Evolutionary conservation across 2,113 vertebrate genomes (phyloP).

Genomic region (Ovibos moschatus): DNA sequence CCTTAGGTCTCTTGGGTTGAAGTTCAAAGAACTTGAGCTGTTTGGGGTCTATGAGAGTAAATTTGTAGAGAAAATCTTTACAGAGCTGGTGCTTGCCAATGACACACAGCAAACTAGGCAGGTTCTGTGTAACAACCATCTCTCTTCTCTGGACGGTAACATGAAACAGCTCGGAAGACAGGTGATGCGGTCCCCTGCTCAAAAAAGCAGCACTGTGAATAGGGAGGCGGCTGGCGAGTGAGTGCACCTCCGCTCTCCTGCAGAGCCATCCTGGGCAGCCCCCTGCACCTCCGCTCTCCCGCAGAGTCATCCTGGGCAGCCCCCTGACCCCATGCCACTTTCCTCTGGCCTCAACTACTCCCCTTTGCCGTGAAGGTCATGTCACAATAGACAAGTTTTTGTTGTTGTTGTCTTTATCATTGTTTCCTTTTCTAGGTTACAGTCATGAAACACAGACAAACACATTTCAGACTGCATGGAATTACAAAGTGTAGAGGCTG

Average conservation of each 20-base stretch:
- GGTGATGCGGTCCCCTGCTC: neutral
- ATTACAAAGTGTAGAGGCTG: neutral
- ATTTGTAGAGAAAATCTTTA: neutral
- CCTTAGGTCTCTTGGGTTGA: neutral
- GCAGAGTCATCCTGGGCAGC: neutral
- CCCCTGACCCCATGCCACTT: neutral
- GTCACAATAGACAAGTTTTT: no score
- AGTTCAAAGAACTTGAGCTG: neutral
- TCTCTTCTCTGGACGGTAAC: neutral
- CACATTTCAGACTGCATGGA: neutral
- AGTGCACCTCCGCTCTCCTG: no score
- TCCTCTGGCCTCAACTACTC: neutral
- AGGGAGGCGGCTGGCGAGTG: neutral
- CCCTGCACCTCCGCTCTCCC: neutral
- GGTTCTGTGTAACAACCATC: fast-evolving
- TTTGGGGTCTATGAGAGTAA: neutral
- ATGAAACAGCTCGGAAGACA: neutral
- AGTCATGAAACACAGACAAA: neutral
- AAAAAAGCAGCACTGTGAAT: fast-evolving
- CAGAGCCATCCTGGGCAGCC: no score
- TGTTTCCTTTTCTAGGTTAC: neutral
- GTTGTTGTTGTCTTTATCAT: neutral
- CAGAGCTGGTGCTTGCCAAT: neutral
- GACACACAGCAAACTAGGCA: neutral
- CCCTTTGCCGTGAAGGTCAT: neutral